Conservation (phyloP, 2,797 vertebrate genomes). For the Mus spretus region DNA sequence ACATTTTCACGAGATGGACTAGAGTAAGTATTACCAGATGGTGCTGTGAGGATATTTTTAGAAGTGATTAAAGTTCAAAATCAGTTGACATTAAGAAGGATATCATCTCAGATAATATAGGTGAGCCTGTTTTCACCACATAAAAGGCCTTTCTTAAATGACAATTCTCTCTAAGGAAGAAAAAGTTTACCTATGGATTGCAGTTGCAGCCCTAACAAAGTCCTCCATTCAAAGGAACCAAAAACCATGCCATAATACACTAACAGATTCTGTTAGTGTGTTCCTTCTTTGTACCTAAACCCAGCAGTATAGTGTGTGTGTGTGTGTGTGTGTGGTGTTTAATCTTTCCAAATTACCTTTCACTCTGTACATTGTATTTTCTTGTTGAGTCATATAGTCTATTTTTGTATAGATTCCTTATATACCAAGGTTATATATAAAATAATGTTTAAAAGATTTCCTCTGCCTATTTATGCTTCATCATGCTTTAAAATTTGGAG, state of each 20-base stretch:
- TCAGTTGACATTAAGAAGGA: neutral
- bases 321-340: neutral
- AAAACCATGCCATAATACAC: neutral
- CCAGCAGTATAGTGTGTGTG: neutral
- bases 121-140: neutral
- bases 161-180: neutral
- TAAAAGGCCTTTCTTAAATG: neutral
- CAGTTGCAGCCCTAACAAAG: neutral
- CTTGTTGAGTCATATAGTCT: neutral
- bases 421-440: neutral
- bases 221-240: neutral
- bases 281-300: neutral
- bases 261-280: neutral
- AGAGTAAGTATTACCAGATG: neutral
- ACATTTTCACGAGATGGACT: neutral
- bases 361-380: neutral
- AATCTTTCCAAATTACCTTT: neutral
- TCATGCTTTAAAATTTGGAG: conserved; percentile 17
- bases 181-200: neutral
- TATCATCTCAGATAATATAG: neutral
- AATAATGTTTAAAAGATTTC: neutral
- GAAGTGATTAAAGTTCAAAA: neutral
- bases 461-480: neutral
- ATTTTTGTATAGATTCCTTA: neutral
- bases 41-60: neutral